Evolutionary conservation across 2,113 vertebrate genomes (phyloP).

Genomic region (Zosterops hypoxanthus): DNA sequence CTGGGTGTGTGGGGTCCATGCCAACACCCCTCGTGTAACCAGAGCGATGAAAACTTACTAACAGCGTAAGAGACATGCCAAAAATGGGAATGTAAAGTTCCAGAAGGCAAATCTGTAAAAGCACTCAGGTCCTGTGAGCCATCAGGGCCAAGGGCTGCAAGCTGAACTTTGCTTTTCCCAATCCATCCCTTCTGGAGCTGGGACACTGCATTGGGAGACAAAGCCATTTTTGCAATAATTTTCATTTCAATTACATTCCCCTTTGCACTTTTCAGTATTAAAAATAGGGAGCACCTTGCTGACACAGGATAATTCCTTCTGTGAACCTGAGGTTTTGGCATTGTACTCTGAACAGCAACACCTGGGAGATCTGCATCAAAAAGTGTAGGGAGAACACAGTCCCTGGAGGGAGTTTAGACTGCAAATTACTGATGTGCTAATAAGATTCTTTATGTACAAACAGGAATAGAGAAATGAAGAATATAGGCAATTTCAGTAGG

Average conservation of each 20-base stretch:
- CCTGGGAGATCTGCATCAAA: background rate
- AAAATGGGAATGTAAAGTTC: accelerated
- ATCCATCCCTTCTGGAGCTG: background rate
- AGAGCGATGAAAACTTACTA: background rate
- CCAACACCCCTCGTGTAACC: background rate
- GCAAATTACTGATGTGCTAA: conserved; percentile 6
- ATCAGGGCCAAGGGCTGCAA: background rate
- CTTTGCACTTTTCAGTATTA: background rate
- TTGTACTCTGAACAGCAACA: background rate
- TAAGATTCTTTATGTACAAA: background rate
- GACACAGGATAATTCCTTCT: background rate
- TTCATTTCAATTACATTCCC: background rate
- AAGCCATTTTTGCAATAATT: background rate
- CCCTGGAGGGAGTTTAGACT: background rate
- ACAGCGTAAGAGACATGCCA: accelerated
- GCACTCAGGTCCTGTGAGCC: background rate
- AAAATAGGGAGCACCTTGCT: background rate
- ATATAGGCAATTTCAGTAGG: background rate
- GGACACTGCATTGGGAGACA: background rate
- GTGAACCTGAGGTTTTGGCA: background rate
- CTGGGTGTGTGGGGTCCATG: too few species aligned
- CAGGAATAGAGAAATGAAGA: background rate
- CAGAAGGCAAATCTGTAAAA: background rate
- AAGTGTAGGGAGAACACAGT: background rate
- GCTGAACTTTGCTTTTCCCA: accelerated